phyloP scores from a whole-genome alignment of 2,113 vertebrate species.

The Scomber colias region DNA sequence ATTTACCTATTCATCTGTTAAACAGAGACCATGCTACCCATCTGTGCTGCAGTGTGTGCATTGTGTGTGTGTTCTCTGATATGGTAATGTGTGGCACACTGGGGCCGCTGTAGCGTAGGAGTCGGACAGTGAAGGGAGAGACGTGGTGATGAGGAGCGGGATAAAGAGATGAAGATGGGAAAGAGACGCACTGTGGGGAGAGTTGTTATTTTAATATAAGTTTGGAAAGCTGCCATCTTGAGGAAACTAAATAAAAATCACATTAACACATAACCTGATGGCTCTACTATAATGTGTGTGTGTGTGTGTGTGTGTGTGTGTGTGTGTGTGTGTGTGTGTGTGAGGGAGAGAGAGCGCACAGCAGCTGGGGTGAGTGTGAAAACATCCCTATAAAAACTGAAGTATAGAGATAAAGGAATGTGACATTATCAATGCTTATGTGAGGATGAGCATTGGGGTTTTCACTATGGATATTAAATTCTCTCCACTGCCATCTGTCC shows the following conservation, averaged over 20 bases:
- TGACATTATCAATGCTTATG: slow-evolving; percentile 18
- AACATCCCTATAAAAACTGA: slow-evolving; percentile 9
- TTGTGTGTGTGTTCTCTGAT: slow-evolving; percentile 66
- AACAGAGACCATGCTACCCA: slow-evolving; percentile 68
- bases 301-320: slow-evolving; percentile 26
- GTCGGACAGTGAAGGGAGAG: slow-evolving; percentile 63
- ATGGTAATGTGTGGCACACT: slow-evolving; percentile 68
- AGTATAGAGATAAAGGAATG: slow-evolving; percentile 49
- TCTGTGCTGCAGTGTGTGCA: slow-evolving; percentile 64
- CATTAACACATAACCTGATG: slow-evolving; percentile 39
- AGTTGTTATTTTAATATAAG: slow-evolving; percentile 47
- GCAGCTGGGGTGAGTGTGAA: slow-evolving; percentile 44
- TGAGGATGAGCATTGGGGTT: slow-evolving; percentile 2
- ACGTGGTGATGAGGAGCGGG: slow-evolving; percentile 47
- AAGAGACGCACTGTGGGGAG: slow-evolving; percentile 23
- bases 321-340: slow-evolving; percentile 26
- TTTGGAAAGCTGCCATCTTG: slow-evolving; percentile 40
- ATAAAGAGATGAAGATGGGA: slow-evolving; percentile 19
- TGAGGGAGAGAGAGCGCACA: neutral
- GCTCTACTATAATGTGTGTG: slow-evolving; percentile 27
- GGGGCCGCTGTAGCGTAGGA: slow-evolving; percentile 55
- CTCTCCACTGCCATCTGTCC: neutral
- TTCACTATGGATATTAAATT: neutral
- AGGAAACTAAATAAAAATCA: slow-evolving; percentile 46
- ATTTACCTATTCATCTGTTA: slow-evolving; percentile 74